These are phyloP conservation scores for Amiota minor DNA, from an alignment of 2,888 invertebrate species.

Conservation along the genomic window DNA sequence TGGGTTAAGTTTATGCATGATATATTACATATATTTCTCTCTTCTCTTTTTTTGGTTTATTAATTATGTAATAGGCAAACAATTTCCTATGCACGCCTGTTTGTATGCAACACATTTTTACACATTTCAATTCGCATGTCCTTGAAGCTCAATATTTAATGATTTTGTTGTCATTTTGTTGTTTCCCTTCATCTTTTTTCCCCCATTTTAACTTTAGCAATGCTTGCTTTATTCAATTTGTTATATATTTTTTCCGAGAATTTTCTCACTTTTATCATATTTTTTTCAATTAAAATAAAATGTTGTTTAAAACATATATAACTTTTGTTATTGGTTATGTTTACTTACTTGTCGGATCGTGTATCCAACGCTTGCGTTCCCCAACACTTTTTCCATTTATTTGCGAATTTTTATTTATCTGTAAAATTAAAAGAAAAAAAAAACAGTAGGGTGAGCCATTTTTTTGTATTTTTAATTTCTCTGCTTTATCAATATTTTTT, in stretches of 20 bases:
- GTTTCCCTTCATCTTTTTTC: background rate
- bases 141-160: slow-evolving; percentile 17
- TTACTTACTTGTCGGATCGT: slow-evolving; percentile 84
- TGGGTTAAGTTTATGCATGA: slow-evolving; percentile 15
- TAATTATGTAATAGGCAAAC: slow-evolving; percentile 19
- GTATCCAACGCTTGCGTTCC: slow-evolving; percentile 84
- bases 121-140: background rate
- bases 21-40: background rate
- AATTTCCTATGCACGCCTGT: background rate
- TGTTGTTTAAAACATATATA: background rate
- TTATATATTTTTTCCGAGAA: background rate
- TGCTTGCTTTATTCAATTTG: background rate
- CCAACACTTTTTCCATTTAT: slow-evolving; percentile 62
- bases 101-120: background rate
- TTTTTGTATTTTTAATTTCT: background rate
- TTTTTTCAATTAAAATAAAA: too few species aligned
- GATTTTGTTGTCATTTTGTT: background rate
- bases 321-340: background rate
- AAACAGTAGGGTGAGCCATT: slow-evolving; percentile 16
- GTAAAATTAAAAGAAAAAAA: slow-evolving; percentile 35
- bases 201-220: background rate
- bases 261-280: too few species aligned
- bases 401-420: slow-evolving; percentile 72
- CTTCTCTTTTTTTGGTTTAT: background rate
- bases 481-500: background rate